Base-by-base conservation (phyloP, 2,888 invertebrate genomes). In the Orthonevra nobilis region DNA sequence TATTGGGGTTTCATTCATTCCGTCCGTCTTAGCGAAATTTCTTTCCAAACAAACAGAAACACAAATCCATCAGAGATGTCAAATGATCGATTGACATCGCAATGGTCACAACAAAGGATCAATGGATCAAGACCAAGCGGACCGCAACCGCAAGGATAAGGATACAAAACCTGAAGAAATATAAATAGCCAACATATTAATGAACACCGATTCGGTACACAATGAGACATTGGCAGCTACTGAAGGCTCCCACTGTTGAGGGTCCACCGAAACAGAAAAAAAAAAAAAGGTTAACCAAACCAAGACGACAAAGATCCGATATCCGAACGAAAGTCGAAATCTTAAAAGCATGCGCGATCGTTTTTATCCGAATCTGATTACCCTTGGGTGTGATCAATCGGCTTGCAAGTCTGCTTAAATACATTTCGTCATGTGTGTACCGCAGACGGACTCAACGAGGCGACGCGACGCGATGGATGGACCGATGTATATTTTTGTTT, bases 381-480 rank as follows among this genome's bases (percentile, higher is more conserved):
- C 79, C 79, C 79, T 66, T 79, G 79, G 79, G 79, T 79, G 79
- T 79, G 79, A 79, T 79, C 79, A 79, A 79, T 79, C 79, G 79
- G 58, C 52, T 63, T 50, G 70, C 46, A 40, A 56, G 63, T 40
- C 48, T 38, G 17, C 56, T 46, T 36, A 54, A 48, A 69, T 61
- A 75, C 75, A 75, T 69, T 75, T 75, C 75, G 70, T 75, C 75
- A 75, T 75, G 61, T 63, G n/a, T n/a, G 58, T 60, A 70, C 63
- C 63, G 40, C 60, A 66, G 73, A 72, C 66, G 72, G 77, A 73
- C 44, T n/a, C n/a, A 23, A n/a, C 6, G 15, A 34, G 19, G 5
- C 23, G 30, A 36, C 56, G 36, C 38, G 48, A 23, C 46, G 60
- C n/a, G 12, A 34, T 15, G 69, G 46, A 44, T 36, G 40, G 36